These are phyloP conservation scores for Ectropis crepuscularia DNA, from an alignment of 2,888 invertebrate genomes.

Conservation along the genomic window DNA sequence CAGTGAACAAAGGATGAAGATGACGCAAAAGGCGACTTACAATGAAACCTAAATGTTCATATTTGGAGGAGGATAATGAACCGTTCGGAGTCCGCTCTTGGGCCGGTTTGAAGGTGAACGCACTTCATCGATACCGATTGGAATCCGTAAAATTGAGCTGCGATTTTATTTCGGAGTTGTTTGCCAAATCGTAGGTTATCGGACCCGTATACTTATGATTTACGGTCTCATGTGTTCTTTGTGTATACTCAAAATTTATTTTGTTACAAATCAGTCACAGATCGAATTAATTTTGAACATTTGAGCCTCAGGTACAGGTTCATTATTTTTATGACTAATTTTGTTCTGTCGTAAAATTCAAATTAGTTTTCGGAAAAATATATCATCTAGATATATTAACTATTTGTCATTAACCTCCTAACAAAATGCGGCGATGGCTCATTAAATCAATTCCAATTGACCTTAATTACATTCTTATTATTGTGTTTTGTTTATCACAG, in stretches of 20 bases:
- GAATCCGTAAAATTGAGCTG: conserved; percentile 71
- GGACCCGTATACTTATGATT: conserved; percentile 65
- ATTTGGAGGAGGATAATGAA: conserved; percentile 75
- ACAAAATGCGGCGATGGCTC: conserved; percentile 43
- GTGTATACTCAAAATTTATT: conserved; percentile 33
- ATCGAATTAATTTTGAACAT: conserved; percentile 15
- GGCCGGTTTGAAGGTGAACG: conserved; percentile 82
- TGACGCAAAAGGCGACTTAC: conserved; percentile 47
- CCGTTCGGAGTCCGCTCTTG: conserved; percentile 63
- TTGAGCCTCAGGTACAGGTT: conserved; percentile 4
- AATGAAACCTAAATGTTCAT: conserved; percentile 64
- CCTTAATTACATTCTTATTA: conserved; percentile 52
- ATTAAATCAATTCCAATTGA: conserved; percentile 46
- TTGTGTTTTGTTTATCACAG: too few relatives aligned
- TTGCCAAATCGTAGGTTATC: conserved; percentile 74
- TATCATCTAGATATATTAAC: too few relatives aligned
- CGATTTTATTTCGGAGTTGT: conserved; percentile 72
- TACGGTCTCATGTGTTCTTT: conserved; percentile 61
- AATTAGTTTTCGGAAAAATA: conserved; percentile 9
- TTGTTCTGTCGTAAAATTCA: conserved; percentile 21
- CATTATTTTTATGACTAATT: conserved; percentile 16
- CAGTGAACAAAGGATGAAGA: conserved; percentile 33
- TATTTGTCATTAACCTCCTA: conserved; percentile 56
- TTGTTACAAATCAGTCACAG: conserved; percentile 28
- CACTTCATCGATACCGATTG: conserved; percentile 66